Percentiles rank a stretch among this genome's conserved stretches.
phyloP scores from a whole-genome alignment of 2,888 invertebrate genomes.

The Lepidochitona cinerea region DNA sequence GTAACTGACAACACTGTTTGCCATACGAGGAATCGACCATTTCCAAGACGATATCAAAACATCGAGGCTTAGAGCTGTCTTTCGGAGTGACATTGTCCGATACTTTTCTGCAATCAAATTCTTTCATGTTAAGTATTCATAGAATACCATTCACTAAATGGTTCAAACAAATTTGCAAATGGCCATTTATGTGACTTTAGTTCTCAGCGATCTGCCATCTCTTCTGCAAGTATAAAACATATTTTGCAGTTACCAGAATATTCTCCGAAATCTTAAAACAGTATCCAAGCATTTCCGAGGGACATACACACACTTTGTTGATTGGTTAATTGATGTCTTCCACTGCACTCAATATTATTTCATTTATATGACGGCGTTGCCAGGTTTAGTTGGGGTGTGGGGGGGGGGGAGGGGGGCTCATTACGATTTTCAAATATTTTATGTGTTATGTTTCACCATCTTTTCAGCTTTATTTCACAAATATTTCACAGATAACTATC shows the following conservation, averaged over 20 bases:
- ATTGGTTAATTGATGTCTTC: too few species aligned
- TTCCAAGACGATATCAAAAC: not conserved
- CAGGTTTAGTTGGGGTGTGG: too few species aligned
- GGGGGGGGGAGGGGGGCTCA: too few species aligned
- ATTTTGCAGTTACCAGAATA: slow-evolving; percentile 74
- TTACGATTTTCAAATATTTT: too few species aligned
- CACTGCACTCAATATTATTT: too few species aligned
- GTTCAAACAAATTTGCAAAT: slow-evolving; percentile 73
- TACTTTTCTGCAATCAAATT: slow-evolving; percentile 14
- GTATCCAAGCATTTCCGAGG: slow-evolving; percentile 72
- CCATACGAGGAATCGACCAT: slow-evolving; percentile 44
- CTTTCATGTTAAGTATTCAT: slow-evolving; percentile 40
- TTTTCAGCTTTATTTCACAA: too few species aligned
- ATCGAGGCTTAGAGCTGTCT: not conserved
- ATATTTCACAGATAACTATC: too few species aligned
- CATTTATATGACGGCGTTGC: too few species aligned
- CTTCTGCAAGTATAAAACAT: slow-evolving; percentile 73
- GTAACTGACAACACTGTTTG: slow-evolving; percentile 37
- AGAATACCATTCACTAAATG: slow-evolving; percentile 64
- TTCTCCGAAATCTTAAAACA: slow-evolving; percentile 53
- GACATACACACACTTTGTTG: too few species aligned
- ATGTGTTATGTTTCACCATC: too few species aligned
- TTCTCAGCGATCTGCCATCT: slow-evolving; percentile 74
- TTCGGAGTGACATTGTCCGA: not conserved
- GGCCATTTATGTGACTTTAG: slow-evolving; percentile 74